Evolutionary conservation across 2,113 vertebrate species (phyloP).

Genomic region (Herpetotheres cachinnans): DNA sequence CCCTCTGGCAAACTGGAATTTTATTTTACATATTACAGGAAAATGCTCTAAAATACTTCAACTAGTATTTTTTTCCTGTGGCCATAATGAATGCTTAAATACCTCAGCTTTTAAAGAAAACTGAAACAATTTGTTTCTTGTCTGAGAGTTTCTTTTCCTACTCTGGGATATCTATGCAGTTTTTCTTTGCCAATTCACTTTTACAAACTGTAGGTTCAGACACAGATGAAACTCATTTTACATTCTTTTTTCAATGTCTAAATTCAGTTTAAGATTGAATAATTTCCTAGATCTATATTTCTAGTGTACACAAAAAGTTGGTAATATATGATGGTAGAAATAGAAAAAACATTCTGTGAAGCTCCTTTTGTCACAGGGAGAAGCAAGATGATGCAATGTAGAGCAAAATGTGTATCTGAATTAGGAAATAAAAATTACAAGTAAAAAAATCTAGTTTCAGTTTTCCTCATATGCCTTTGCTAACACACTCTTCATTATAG

Average conservation of each 20-base stretch:
- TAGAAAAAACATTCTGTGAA: not conserved
- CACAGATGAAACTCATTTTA: not conserved
- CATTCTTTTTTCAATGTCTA: not conserved
- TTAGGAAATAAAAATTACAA: not conserved
- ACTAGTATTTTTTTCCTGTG: not conserved
- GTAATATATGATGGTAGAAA: not conserved
- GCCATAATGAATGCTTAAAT: not conserved
- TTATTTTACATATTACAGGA: not conserved
- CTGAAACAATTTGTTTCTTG: not conserved
- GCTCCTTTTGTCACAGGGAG: not conserved
- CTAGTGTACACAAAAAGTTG: not conserved
- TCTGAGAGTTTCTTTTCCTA: not conserved
- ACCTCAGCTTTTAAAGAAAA: not conserved
- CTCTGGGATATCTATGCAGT: not conserved
- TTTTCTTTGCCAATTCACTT: not conserved
- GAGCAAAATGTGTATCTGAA: not conserved
- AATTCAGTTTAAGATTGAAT: not conserved
- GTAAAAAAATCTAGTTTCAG: not conserved
- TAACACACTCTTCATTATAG: not conserved
- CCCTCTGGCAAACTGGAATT: not conserved
- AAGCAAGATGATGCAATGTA: not conserved
- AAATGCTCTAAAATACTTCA: not conserved
- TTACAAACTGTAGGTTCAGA: not conserved
- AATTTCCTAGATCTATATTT: not conserved
- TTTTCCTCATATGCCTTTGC: not conserved